Evolutionary conservation across 2,888 invertebrate genomes (phyloP).

Genomic region (Acleris laterana): DNA sequence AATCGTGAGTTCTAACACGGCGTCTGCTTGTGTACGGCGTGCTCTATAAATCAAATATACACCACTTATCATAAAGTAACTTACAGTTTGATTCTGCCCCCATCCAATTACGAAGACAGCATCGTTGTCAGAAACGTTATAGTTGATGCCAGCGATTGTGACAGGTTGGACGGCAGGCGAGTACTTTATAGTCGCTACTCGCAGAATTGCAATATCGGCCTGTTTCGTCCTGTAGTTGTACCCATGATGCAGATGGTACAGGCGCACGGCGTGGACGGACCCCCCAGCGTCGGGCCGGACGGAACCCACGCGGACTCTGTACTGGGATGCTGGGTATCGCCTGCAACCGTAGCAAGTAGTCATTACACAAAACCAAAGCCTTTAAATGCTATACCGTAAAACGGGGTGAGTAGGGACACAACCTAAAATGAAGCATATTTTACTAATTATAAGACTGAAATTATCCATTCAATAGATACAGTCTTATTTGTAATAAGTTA

Average conservation of each 20-base stretch:
- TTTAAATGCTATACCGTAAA: too few relatives aligned
- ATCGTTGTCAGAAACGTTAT: constrained; percentile 25
- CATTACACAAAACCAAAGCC: too few relatives aligned
- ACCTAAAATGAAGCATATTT: too few relatives aligned
- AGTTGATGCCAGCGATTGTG: constrained; percentile 21
- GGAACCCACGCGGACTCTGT: constrained; percentile 23
- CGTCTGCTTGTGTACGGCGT: too few relatives aligned
- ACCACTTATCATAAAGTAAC: background rate
- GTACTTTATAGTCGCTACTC: constrained; percentile 9
- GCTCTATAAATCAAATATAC: too few relatives aligned
- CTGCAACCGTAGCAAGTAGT: constrained; percentile 21
- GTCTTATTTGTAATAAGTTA: too few relatives aligned
- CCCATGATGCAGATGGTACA: constrained; percentile 11
- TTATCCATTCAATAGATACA: too few relatives aligned
- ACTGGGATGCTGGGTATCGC: constrained; percentile 24
- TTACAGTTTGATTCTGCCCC: constrained; percentile 30
- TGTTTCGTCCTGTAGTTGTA: constrained; percentile 22
- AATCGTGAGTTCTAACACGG: too few relatives aligned
- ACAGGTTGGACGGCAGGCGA: constrained; percentile 16
- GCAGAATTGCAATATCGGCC: constrained; percentile 21
- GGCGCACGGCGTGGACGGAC: constrained; percentile 8
- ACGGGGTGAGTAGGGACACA: too few relatives aligned
- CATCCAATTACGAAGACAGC: constrained; percentile 20
- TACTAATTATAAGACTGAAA: too few relatives aligned
- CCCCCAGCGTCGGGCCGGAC: constrained; percentile 18